These are phyloP conservation scores for Acanthis flammea DNA, from an alignment of 2,797 vertebrate species.

Conservation along the genomic window DNA sequence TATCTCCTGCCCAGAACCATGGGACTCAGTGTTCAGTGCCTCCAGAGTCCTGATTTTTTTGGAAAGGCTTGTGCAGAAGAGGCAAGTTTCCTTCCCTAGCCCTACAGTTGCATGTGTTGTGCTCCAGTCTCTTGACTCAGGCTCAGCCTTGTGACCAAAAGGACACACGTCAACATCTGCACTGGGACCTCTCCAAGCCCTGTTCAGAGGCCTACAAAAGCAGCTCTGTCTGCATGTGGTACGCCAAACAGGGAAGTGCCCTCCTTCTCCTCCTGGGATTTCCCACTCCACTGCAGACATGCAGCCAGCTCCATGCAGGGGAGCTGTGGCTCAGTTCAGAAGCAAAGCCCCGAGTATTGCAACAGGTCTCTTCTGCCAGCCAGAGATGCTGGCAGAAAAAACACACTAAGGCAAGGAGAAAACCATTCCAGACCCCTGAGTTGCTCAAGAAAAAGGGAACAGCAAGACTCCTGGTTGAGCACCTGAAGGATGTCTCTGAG, in stretches of 20 bases:
- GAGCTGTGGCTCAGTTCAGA: not conserved
- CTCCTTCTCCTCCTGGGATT: not conserved
- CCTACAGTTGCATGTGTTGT: fast-evolving
- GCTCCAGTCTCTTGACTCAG: not conserved
- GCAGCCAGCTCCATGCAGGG: fast-evolving
- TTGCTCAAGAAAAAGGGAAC: not conserved
- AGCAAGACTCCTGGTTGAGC: not conserved
- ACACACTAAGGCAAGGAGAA: not conserved
- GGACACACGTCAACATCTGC: not conserved
- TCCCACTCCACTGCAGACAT: not conserved
- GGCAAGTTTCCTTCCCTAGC: not conserved
- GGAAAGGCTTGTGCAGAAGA: not conserved
- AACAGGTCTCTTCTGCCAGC: not conserved
- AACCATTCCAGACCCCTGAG: not conserved
- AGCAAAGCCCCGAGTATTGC: fast-evolving
- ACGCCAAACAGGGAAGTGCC: not conserved
- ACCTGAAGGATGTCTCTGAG: not conserved
- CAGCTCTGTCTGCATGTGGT: not conserved
- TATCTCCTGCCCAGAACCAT: not conserved
- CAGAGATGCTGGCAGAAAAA: not conserved
- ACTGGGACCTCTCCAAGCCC: not conserved
- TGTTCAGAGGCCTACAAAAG: not conserved
- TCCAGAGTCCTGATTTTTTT: not conserved
- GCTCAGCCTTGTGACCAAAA: not conserved
- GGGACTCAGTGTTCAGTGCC: not conserved